Percentiles rank a stretch among this genome's conserved stretches.
phyloP scores from a whole-genome alignment of 1,140 invertebrate species.

The Ceratoteleas bidentatus region DNA sequence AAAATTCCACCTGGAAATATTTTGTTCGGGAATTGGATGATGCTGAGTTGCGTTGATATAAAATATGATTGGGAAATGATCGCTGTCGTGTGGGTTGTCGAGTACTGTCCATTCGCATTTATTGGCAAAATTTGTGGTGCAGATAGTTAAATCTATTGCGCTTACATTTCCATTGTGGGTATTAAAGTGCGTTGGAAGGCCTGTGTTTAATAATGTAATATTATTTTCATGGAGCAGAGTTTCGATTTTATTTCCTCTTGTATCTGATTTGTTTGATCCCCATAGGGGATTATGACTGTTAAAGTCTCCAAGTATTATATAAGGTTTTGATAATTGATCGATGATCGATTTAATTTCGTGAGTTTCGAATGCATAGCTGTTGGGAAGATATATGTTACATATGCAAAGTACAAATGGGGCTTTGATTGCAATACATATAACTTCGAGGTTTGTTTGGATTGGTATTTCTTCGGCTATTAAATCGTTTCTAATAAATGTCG shows the following conservation, averaged over 20 bases:
- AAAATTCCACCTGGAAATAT: slow-evolving; percentile 7
- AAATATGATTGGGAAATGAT: slow-evolving; percentile 7
- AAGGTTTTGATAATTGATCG: slow-evolving; percentile 10
- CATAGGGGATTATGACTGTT: slow-evolving; percentile 70
- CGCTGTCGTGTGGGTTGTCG: slow-evolving; percentile 3
- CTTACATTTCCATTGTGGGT: slow-evolving; percentile 52
- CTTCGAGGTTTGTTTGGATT: no score
- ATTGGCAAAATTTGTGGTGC: background rate
- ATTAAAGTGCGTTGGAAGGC: slow-evolving; percentile 66
- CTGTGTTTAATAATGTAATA: slow-evolving; percentile 57
- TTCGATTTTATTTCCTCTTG: slow-evolving; percentile 66
- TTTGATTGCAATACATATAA: no score
- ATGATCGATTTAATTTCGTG: no score
- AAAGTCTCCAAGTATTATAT: slow-evolving; percentile 70
- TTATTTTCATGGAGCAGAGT: slow-evolving; percentile 42
- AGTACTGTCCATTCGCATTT: slow-evolving; percentile 13
- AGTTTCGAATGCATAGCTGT: no score
- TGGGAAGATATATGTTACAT: no score
- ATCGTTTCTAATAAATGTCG: no score
- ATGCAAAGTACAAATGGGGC: no score
- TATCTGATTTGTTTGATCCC: slow-evolving; percentile 65
- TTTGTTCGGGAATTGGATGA: background rate
- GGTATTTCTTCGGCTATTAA: no score
- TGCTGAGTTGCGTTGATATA: background rate
- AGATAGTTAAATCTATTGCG: slow-evolving; percentile 66